phyloP scores from a whole-genome alignment of 2,888 invertebrate genomes.

The Synanthedon formicaeformis region DNA sequence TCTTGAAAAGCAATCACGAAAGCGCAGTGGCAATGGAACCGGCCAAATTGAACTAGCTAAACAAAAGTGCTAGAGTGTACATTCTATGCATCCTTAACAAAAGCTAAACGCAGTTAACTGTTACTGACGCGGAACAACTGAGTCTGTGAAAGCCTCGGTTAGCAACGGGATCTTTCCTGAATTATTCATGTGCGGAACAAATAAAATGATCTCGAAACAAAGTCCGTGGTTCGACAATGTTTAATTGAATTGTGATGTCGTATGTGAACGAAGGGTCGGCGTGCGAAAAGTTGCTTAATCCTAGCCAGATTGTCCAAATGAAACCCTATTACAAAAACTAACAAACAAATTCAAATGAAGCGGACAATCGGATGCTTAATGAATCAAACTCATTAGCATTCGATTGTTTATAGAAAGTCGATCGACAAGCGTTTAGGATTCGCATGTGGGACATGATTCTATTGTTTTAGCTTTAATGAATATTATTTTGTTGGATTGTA shows the following conservation, averaged over 20 bases:
- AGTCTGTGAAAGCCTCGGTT: conserved; percentile 6
- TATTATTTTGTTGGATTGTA: too few species aligned
- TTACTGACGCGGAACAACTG: conserved; percentile 6
- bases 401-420: too few species aligned
- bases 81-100: conserved; percentile 9
- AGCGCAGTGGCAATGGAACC: neutral
- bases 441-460: too few species aligned
- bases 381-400: neutral
- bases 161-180: conserved; percentile 32
- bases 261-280: conserved; percentile 31
- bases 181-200: conserved; percentile 38
- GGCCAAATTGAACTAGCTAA: neutral
- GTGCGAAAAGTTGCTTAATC: conserved; percentile 25
- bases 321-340: conserved; percentile 6
- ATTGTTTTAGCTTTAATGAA: too few species aligned
- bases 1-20: neutral
- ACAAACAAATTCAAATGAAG: conserved; percentile 4
- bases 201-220: conserved; percentile 40
- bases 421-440: too few species aligned
- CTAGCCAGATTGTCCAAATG: conserved; percentile 3
- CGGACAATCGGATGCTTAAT: neutral
- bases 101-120: conserved; percentile 10
- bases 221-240: conserved; percentile 24
- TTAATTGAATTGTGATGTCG: conserved; percentile 45
- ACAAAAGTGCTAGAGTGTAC: neutral